A percentile compares a stretch with the other conserved stretches of the same genome.
Evolutionary conservation across 2,113 vertebrate species (phyloP).

Genomic region (Opisthocomus hoazin): DNA sequence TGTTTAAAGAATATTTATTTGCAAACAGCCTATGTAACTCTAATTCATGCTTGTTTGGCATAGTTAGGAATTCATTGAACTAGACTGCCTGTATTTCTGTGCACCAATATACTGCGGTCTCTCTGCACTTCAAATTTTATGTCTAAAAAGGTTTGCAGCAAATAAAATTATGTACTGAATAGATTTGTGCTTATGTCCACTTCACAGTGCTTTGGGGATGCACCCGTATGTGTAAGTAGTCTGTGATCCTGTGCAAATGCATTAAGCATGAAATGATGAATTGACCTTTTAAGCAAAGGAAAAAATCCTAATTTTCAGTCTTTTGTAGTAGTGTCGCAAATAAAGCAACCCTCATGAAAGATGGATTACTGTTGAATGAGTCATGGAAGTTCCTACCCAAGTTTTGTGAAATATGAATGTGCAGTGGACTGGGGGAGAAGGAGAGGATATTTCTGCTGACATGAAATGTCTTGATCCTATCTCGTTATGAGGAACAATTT

Average conservation of each 20-base stretch:
- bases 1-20: constrained; percentile 62
- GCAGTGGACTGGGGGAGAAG: neutral
- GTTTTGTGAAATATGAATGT: constrained; percentile 48
- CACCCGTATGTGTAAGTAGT: neutral
- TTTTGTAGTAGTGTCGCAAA: neutral
- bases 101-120: neutral
- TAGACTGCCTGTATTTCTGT: neutral
- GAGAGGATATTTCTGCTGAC: constrained; percentile 41
- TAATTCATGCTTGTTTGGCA: constrained; percentile 14
- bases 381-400: constrained; percentile 51
- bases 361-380: constrained; percentile 31
- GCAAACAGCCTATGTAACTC: constrained; percentile 32
- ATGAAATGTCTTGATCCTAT: constrained; percentile 44
- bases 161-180: neutral
- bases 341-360: constrained; percentile 20
- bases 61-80: constrained; percentile 4
- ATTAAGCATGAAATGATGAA: neutral
- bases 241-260: neutral
- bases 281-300: neutral
- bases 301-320: neutral
- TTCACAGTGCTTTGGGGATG: neutral
- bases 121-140: neutral
- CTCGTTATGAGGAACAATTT: constrained; percentile 8
- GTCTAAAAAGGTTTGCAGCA: neutral
- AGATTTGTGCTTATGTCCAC: neutral